Conservation (phyloP, 2,888 invertebrate genomes). For the Volucella zonaria region DNA sequence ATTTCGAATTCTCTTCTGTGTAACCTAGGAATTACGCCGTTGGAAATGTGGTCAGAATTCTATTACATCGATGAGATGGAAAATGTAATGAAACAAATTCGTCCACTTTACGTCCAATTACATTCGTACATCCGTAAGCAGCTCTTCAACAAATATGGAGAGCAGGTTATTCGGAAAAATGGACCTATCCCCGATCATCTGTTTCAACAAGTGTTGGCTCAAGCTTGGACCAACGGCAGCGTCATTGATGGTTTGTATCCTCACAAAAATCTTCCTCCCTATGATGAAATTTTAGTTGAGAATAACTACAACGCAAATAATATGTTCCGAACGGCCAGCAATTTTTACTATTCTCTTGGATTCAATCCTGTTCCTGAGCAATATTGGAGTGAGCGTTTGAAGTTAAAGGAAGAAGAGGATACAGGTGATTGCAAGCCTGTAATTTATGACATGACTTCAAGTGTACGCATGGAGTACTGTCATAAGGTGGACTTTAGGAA, state of each 20-base stretch:
- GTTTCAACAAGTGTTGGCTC: constrained; percentile 84
- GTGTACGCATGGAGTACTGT: constrained; percentile 80
- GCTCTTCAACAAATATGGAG: constrained; percentile 88
- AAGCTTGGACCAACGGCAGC: constrained; percentile 80
- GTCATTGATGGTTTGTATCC: constrained; percentile 79
- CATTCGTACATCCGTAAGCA: constrained; percentile 91
- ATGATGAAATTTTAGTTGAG: constrained; percentile 77
- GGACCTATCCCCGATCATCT: constrained; percentile 91
- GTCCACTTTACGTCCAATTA: constrained; percentile 90
- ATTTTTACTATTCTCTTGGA: constrained; percentile 80
- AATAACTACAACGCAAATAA: constrained; percentile 77
- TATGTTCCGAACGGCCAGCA: constrained; percentile 78
- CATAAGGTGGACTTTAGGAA: constrained; percentile 80
- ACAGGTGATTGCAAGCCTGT: constrained; percentile 80
- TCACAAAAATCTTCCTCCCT: constrained; percentile 78
- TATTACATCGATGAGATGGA: constrained; percentile 80
- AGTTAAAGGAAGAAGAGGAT: constrained; percentile 77
- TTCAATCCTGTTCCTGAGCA: constrained; percentile 76
- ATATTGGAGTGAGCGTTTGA: constrained; percentile 78
- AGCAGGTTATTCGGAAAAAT: constrained; percentile 85
- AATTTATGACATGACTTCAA: constrained; percentile 80
- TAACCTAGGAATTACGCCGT: constrained; percentile 78
- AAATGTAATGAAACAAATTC: constrained; percentile 81
- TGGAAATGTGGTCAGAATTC: constrained; percentile 79
- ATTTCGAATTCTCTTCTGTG: too few species aligned